phyloP scores from a whole-genome alignment of 35 echinoderm and acorn worm species.

The Heliocidaris erythrogramma region DNA sequence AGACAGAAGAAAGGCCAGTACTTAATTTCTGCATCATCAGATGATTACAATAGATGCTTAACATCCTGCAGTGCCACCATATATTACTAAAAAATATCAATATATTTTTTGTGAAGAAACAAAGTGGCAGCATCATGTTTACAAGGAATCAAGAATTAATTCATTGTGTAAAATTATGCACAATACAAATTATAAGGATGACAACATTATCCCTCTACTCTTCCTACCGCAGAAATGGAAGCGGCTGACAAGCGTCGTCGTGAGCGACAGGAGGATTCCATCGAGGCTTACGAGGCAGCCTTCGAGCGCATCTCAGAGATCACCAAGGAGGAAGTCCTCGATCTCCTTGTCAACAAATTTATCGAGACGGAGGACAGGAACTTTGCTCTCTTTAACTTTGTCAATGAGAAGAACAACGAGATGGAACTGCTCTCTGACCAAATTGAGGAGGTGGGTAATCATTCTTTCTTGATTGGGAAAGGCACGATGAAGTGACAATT shows the following conservation, averaged over 20 bases:
- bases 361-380: slow-evolving; percentile 95
- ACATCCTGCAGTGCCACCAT: too few relatives aligned
- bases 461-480: not conserved
- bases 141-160: too few relatives aligned
- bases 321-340: slow-evolving; percentile 88
- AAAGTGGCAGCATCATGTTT: too few relatives aligned
- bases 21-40: too few relatives aligned
- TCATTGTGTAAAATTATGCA: too few relatives aligned
- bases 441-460: slow-evolving; percentile 79
- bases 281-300: slow-evolving; percentile 97
- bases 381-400: slow-evolving; percentile 99
- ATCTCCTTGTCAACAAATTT: slow-evolving; percentile 90
- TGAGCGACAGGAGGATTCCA: slow-evolving; percentile 98
- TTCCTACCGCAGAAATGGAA: slow-evolving; percentile 74
- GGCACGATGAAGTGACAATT: too few relatives aligned
- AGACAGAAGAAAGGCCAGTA: too few relatives aligned
- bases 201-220: not conserved
- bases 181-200: not conserved
- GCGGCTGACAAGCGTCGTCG: slow-evolving; percentile 91
- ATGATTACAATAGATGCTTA: too few relatives aligned
- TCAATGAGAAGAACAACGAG: slow-evolving; percentile 99
- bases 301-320: slow-evolving; percentile 90
- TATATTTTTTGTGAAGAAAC: too few relatives aligned
- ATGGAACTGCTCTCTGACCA: slow-evolving; percentile 93
- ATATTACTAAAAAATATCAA: too few relatives aligned